Evolutionary conservation across 2,113 vertebrate genomes (phyloP), one percentile per base, ranked within the genome.

Genomic region (Coptodon bakossiorum): DNA sequence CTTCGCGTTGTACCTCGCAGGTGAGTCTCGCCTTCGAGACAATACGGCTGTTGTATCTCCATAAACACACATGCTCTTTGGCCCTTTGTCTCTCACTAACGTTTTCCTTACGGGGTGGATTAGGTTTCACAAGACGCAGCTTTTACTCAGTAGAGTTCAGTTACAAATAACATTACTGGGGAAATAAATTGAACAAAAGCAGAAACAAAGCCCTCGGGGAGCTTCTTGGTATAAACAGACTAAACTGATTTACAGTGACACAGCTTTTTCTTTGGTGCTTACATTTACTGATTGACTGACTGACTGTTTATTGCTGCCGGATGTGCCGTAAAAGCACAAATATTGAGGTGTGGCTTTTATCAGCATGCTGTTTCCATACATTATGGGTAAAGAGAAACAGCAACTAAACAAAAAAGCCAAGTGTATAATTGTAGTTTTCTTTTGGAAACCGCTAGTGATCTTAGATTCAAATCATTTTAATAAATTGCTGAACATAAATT

Each of bases 1-100:
- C 57, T 99, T 99, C 91, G 96, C 98, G 3, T 94, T 99, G 83
- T 99, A 99, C 95, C 96, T 99, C 84, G 96, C 98, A 97, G 99
- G 99, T 99, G 92, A 96, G 97, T 81, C 84, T 16, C 11, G 2
- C 57, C 80, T 36, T 27, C 16, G 1, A 12, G 50, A 38, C 36
- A 19, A 17, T 7, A 7, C 1, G 3, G 16, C 22, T 7, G 36
- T 59, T 8, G 14, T 86, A 56, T 80, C 63, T 53, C 34, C n/a
- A 7, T 61, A 38, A 59, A 68, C 71, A 38, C 66, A 81, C 24
- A 7, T 6, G 24, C 48, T 48, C 84, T 56, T 89, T 84, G 85
- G 5, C 52, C 80, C 52, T 14, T 5, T 5, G 22, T 61, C 11
- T 56, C 38, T n/a, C 50, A 6, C 56, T 73, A 76, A 73, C 10